These are phyloP conservation scores for Eptatretus burgeri DNA, from an alignment of 2,113 vertebrate species.

Conservation along the genomic window DNA sequence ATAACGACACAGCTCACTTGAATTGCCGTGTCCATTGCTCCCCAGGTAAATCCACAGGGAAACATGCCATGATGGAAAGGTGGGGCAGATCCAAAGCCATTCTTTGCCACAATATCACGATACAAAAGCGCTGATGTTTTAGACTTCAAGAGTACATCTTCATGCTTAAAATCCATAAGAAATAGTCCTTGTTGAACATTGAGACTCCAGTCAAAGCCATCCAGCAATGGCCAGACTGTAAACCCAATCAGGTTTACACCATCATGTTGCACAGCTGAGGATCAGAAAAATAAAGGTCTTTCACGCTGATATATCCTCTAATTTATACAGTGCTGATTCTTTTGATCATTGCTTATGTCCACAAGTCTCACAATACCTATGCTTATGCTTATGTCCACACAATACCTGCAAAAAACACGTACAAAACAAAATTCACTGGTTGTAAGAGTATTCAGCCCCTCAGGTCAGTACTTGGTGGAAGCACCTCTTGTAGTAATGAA, in stretches of 20 bases:
- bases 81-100: constrained; percentile 32
- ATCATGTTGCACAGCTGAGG: constrained; percentile 18
- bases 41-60: constrained; percentile 69
- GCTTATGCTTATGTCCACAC: too few relatives aligned
- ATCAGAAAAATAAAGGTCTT: too few relatives aligned
- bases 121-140: constrained; percentile 63
- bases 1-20: constrained; percentile 24
- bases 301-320: too few relatives aligned
- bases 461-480: too few relatives aligned
- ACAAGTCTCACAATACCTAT: too few relatives aligned
- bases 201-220: constrained; percentile 80
- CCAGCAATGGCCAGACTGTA: constrained; percentile 57
- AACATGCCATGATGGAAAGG: constrained; percentile 23
- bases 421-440: too few relatives aligned
- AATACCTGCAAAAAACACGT: too few relatives aligned
- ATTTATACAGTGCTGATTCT: too few relatives aligned
- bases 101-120: constrained; percentile 29
- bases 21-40: constrained; percentile 44
- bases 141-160: constrained; percentile 28
- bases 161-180: constrained; percentile 38
- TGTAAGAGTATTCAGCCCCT: too few relatives aligned
- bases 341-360: too few relatives aligned
- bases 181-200: constrained; percentile 45
- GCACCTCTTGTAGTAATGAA: too few relatives aligned
- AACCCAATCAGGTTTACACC: constrained; percentile 48